These are phyloP conservation scores for Pelmatolapia mariae DNA, from an alignment of 2,113 vertebrate species.

Conservation along the genomic window DNA sequence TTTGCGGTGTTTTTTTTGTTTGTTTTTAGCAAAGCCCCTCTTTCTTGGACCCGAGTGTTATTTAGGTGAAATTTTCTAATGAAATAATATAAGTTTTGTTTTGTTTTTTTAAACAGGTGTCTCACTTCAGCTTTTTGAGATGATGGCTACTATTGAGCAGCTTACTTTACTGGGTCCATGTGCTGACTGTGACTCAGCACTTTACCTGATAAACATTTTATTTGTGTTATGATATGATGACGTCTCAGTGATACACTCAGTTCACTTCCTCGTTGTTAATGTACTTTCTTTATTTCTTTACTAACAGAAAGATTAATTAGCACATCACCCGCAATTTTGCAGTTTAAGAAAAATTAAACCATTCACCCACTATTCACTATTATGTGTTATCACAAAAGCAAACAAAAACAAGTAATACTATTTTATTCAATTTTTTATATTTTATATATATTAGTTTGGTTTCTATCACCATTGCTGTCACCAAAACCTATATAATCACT, in stretches of 20 bases:
- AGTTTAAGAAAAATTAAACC: background rate
- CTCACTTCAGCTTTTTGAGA: background rate
- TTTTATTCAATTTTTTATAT: fast-evolving
- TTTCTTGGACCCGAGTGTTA: background rate
- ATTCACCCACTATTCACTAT: background rate
- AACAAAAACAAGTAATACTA: fast-evolving
- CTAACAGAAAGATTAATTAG: background rate
- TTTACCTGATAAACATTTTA: background rate
- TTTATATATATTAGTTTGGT: background rate
- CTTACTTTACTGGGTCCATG: background rate
- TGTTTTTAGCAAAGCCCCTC: background rate
- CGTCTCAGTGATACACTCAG: fast-evolving
- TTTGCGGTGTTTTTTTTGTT: fast-evolving
- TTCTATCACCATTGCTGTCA: background rate
- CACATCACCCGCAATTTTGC: background rate
- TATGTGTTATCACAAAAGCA: background rate
- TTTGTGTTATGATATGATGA: background rate
- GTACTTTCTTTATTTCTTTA: background rate
- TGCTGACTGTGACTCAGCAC: background rate
- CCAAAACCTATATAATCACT: background rate
- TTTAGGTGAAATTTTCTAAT: background rate
- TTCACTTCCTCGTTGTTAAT: background rate
- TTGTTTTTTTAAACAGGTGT: background rate
- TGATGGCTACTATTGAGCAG: background rate
- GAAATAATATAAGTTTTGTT: background rate